Conservation (phyloP, 2,797 vertebrate species). For the Gallinago stenura region DNA sequence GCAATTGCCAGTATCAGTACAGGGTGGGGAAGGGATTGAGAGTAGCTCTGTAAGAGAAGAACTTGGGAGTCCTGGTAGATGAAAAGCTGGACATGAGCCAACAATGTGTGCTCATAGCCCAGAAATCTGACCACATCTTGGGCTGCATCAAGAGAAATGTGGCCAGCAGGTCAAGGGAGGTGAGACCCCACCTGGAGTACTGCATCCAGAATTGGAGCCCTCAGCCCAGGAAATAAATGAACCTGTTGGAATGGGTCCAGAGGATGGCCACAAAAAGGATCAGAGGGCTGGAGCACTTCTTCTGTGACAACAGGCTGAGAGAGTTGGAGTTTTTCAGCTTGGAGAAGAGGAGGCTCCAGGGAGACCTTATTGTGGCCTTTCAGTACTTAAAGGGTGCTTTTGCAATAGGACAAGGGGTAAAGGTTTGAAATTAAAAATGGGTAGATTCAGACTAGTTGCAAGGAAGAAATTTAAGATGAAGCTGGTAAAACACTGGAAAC, state of each 20-base stretch:
- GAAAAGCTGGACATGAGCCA: not conserved
- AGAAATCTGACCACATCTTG: not conserved
- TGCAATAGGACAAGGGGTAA: accelerated
- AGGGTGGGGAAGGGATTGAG: not conserved
- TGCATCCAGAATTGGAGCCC: not conserved
- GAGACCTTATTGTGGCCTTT: not conserved
- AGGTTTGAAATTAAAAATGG: not conserved
- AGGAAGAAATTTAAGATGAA: not conserved
- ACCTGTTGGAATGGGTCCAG: not conserved
- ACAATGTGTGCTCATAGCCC: not conserved
- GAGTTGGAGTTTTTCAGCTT: not conserved
- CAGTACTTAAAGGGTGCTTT: not conserved
- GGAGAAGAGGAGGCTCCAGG: not conserved
- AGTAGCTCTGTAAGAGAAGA: not conserved
- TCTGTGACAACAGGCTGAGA: not conserved
- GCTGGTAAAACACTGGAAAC: not conserved
- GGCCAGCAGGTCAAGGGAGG: not conserved
- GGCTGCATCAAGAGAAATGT: not conserved
- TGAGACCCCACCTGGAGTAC: not conserved
- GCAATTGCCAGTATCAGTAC: accelerated
- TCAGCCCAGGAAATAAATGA: not conserved
- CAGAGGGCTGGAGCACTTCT: not conserved
- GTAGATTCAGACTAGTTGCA: not conserved
- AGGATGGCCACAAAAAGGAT: not conserved
- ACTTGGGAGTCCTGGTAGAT: not conserved